Percentiles rank a stretch among this genome's conserved stretches.
phyloP scores from a whole-genome alignment of 2,888 invertebrate genomes.

The Ceramica pisi region DNA sequence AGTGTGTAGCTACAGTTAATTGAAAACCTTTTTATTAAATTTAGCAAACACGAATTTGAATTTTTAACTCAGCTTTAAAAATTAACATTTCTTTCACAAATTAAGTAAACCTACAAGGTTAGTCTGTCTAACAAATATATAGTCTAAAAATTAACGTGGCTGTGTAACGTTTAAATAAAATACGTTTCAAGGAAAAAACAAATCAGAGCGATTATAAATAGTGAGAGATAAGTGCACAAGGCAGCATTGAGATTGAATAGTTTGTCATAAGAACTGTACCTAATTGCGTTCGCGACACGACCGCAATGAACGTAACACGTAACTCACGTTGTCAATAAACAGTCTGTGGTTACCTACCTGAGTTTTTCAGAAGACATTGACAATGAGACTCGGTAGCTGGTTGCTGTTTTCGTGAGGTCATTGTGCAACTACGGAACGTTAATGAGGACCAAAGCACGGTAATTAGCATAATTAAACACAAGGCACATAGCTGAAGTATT shows the following conservation, averaged over 20 bases:
- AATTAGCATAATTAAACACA: constrained; percentile 56
- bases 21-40: not conserved
- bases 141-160: constrained; percentile 14
- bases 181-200: constrained; percentile 53
- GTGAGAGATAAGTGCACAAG: constrained; percentile 30
- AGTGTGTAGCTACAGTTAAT: not conserved
- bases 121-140: constrained; percentile 32
- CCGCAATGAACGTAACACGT: constrained; percentile 29
- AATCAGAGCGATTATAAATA: constrained; percentile 32
- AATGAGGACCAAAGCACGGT: constrained; percentile 23
- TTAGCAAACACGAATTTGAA: not conserved
- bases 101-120: constrained; percentile 35
- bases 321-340: constrained; percentile 14
- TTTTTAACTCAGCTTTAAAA: not conserved
- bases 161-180: constrained; percentile 7
- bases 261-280: constrained; percentile 22
- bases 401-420: constrained; percentile 36
- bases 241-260: constrained; percentile 47
- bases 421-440: constrained; percentile 45
- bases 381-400: constrained; percentile 47
- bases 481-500: constrained; percentile 46
- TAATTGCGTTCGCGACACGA: constrained; percentile 40
- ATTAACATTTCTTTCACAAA: constrained; percentile 21
- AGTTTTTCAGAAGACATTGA: constrained; percentile 55
- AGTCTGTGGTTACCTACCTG: not conserved